A percentile compares a stretch with the other conserved stretches of the same genome.
Evolutionary conservation across 2,888 invertebrate genomes (phyloP).

Genomic region (Sycophila texana): DNA sequence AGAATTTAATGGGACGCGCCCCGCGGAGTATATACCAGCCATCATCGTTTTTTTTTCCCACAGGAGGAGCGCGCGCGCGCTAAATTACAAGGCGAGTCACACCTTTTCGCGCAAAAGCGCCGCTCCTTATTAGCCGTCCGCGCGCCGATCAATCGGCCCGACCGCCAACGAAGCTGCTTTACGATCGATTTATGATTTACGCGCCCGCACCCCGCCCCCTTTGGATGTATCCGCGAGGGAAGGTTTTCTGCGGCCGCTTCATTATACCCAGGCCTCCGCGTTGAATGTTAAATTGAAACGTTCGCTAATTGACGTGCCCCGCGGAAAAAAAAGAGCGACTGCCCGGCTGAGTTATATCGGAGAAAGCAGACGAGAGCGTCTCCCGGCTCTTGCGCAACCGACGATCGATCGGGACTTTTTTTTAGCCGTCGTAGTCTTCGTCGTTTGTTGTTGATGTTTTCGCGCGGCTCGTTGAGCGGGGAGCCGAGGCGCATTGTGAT

Average conservation of each 20-base stretch:
- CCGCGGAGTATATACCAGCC: constrained; percentile 52
- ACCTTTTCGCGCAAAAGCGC: constrained; percentile 60
- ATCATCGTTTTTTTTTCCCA: constrained; percentile 31
- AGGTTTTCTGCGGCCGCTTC: background rate
- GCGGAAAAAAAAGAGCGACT: no score
- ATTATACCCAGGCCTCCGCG: no score
- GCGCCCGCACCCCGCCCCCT: constrained; percentile 20
- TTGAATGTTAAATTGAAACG: background rate
- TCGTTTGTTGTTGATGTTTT: no score
- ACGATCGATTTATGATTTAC: constrained; percentile 55
- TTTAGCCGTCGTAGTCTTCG: no score
- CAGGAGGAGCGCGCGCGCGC: constrained; percentile 33
- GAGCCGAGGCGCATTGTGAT: no score
- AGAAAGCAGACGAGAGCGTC: no score
- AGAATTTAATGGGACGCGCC: constrained; percentile 65
- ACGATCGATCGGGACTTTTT: no score
- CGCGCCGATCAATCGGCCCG: constrained; percentile 42
- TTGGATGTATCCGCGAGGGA: background rate
- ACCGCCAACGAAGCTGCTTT: constrained; percentile 55
- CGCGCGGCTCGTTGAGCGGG: no score
- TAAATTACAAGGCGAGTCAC: constrained; percentile 63
- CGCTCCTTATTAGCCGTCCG: constrained; percentile 59
- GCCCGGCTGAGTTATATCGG: no score
- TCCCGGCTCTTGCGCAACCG: no score
- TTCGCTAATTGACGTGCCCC: constrained; percentile 20